Evolutionary conservation across 1,140 invertebrate genomes (phyloP).

Genomic region (Drosophila albomicans): DNA sequence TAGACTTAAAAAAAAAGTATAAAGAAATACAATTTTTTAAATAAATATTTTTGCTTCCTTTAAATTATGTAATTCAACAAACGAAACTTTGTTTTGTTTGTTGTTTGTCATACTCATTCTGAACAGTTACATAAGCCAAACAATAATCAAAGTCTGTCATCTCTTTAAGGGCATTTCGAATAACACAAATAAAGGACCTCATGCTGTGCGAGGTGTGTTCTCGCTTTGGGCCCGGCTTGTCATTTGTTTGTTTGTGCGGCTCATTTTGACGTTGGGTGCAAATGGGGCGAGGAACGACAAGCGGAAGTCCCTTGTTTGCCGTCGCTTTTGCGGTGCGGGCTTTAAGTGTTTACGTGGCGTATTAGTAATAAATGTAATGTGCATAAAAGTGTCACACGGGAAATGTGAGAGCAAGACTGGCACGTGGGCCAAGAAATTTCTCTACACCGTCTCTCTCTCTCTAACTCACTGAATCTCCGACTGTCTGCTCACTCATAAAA

Average conservation of each 20-base stretch:
- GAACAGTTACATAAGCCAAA: neutral
- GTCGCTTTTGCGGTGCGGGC: slow-evolving; percentile 33
- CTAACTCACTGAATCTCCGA: neutral
- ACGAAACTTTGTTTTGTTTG: neutral
- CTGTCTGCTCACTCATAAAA: slow-evolving; percentile 43
- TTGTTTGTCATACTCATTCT: neutral
- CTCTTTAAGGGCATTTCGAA: slow-evolving; percentile 8
- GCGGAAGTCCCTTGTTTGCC: slow-evolving; percentile 75
- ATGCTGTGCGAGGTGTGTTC: neutral
- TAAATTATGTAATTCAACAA: neutral
- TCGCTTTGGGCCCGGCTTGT: slow-evolving; percentile 10
- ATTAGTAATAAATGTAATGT: slow-evolving; percentile 83
- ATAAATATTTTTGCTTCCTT: too few relatives aligned
- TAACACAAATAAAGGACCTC: slow-evolving; percentile 11
- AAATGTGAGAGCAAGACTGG: neutral
- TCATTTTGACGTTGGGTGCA: slow-evolving; percentile 52
- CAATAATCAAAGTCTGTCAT: neutral
- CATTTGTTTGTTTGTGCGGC: slow-evolving; percentile 53
- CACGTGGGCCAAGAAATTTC: slow-evolving; percentile 25
- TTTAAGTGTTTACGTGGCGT: slow-evolving; percentile 82
- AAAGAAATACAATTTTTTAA: too few relatives aligned
- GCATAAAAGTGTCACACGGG: slow-evolving; percentile 60
- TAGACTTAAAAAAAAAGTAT: too few relatives aligned
- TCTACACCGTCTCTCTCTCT: neutral
- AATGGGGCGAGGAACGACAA: slow-evolving; percentile 40